Percentiles rank a stretch among this genome's conserved stretches.
These are phyloP conservation scores for Trichoplusia ni DNA, from an alignment of 1,140 invertebrate genomes.

Conservation along the genomic window DNA sequence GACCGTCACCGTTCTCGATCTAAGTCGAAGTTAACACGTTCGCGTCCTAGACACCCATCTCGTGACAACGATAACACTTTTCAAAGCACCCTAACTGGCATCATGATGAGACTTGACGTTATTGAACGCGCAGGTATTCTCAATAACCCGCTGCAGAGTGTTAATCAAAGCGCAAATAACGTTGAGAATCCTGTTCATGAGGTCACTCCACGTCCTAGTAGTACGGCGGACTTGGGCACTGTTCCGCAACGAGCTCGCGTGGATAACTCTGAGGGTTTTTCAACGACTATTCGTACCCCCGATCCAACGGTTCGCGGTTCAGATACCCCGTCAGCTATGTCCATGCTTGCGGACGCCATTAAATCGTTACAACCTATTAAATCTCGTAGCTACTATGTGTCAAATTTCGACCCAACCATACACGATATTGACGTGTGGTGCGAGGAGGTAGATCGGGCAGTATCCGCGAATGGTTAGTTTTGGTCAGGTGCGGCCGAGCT, in stretches of 20 bases:
- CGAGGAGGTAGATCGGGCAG: not conserved
- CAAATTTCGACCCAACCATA: not conserved
- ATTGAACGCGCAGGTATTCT: not conserved
- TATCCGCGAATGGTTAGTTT: not conserved
- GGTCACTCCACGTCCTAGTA: not conserved
- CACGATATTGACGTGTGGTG: not conserved
- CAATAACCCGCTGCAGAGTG: not conserved
- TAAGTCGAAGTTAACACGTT: not conserved
- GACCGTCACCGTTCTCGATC: not conserved
- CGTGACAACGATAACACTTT: not conserved
- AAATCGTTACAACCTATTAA: not conserved
- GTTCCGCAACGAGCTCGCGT: not conserved
- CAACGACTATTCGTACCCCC: not conserved
- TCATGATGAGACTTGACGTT: not conserved
- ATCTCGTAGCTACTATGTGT: not conserved
- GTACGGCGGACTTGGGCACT: not conserved
- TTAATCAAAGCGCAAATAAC: not conserved
- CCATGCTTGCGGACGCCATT: not conserved
- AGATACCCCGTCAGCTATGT: not conserved
- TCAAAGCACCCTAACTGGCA: not conserved
- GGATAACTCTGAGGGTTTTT: not conserved
- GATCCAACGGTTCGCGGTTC: not conserved
- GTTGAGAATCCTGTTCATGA: not conserved
- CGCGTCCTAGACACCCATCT: not conserved
- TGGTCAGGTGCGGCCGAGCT: no score